A percentile compares a stretch with the other conserved stretches of the same genome.
These are phyloP conservation scores for Oncopodura yosiiana DNA, from an alignment of 1,140 invertebrate genomes.

Conservation along the genomic window DNA sequence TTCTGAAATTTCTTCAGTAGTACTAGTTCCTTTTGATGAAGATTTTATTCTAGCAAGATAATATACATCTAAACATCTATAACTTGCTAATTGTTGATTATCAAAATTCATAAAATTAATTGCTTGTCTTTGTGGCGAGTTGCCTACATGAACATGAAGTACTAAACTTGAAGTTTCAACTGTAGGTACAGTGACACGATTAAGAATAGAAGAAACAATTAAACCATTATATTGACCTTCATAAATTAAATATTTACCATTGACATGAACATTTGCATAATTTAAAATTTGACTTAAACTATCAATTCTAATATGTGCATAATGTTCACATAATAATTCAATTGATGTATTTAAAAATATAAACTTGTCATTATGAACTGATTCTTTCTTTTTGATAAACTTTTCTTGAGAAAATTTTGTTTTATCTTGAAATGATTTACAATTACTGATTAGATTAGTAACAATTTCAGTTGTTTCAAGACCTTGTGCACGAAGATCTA, in stretches of 20 bases:
- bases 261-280: constrained; percentile 63
- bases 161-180: constrained; percentile 55
- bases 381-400: constrained; percentile 86
- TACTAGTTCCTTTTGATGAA: background rate
- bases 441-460: constrained; percentile 75
- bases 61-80: constrained; percentile 28
- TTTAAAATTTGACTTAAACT: constrained; percentile 76
- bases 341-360: constrained; percentile 65
- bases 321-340: constrained; percentile 62
- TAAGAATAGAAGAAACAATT: constrained; percentile 65
- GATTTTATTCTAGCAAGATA: constrained; percentile 16
- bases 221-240: constrained; percentile 78
- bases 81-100: constrained; percentile 30
- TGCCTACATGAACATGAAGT: constrained; percentile 68
- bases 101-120: constrained; percentile 48
- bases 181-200: constrained; percentile 51
- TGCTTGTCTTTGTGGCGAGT: constrained; percentile 54
- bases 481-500: constrained; percentile 60
- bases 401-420: constrained; percentile 89
- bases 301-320: constrained; percentile 63
- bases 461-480: constrained; percentile 72
- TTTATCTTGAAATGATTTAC: constrained; percentile 71
- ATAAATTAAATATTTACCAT: constrained; percentile 70
- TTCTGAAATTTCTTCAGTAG: background rate
- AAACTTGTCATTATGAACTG: constrained; percentile 74